phyloP scores from a whole-genome alignment of 92 coral and sea anemone species.

The Parazoanthus darwini region DNA sequence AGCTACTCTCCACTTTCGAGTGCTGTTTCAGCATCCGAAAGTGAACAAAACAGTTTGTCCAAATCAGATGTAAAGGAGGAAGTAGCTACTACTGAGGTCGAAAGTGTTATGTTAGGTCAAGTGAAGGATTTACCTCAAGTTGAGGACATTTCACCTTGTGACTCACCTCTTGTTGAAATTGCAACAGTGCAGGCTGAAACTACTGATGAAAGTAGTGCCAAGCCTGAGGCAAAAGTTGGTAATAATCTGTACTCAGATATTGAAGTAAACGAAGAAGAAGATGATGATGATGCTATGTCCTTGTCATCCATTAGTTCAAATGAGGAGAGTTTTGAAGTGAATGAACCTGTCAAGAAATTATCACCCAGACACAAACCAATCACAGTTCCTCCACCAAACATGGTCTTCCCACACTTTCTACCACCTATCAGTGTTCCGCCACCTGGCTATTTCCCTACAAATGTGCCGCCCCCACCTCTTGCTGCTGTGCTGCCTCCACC shows the following conservation, averaged over 20 bases:
- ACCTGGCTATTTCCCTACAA: constrained; percentile 71
- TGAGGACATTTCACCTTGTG: constrained; percentile 95
- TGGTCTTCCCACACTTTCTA: constrained; percentile 69
- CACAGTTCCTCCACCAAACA: constrained; percentile 81
- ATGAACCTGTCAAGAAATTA: constrained; percentile 78
- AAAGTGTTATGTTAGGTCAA: constrained; percentile 13
- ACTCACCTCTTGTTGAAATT: constrained; percentile 69
- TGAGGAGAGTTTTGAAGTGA: constrained; percentile 94
- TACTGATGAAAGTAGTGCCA: constrained; percentile 38
- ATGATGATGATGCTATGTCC: constrained; percentile 98
- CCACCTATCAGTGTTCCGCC: constrained; percentile 71
- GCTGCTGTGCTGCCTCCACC: constrained; percentile 84
- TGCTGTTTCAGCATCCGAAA: constrained; percentile 13
- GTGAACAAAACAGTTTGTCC: neutral
- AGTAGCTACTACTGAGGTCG: constrained; percentile 17
- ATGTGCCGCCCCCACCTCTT: constrained; percentile 81
- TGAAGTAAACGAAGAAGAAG: constrained; percentile 73
- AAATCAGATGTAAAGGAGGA: constrained; percentile 56
- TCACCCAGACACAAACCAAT: constrained; percentile 63
- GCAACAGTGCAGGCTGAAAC: constrained; percentile 37
- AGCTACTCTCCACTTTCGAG: constrained; percentile 8
- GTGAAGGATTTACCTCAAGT: constrained; percentile 69
- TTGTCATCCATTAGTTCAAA: constrained; percentile 97
- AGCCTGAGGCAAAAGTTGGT: constrained; percentile 33
- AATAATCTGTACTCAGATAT: constrained; percentile 71